Base-by-base conservation (phyloP, 2,113 vertebrate species). In the Labrus mixtus region DNA sequence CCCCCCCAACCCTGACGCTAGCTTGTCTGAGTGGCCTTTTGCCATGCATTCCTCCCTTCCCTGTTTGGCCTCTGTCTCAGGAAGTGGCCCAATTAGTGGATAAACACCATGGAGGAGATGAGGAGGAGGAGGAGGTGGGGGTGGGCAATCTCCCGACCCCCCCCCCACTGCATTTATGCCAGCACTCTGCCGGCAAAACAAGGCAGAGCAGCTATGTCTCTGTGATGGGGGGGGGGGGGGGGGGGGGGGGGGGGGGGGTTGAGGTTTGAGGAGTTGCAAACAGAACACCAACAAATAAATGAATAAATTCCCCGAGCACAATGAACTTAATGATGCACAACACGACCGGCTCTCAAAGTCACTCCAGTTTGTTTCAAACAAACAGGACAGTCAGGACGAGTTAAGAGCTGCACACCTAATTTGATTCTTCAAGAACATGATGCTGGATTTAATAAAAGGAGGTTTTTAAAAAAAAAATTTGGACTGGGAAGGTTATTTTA, bases 41-140 rank as follows among this genome's bases (percentile, higher is more conserved):
- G 94, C 95, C 94, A 91, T 91, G 88, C 92, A 93, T 93, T 95
- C 90, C 91, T 91, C 79, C 58, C 83, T 89, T 86, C 92, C 92
- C 93, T 95, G 93, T 92, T 92, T 94, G 90, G 94, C 94, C 90
- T 93, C 93, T 90, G 87, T 91, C 93, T 95, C 96, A 95, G 96
- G 95, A 96, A 97, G 95, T 95, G 87, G 93, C 87, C 92, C 95
- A 95, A 96, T 96, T 96, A 95, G 91, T 41, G 29, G 70, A 82
- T 96, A 95, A 96, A 95, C 94, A 94, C 83, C 94, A 90, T 94
- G 90, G 88, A 94, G 88, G 94, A 77, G 91, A 79, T 76, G 81
- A 68, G 76, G 88, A 72, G 71, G 84, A 55, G 74, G 46, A 48
- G 46, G 46, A 48, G 46, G 46, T 6, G 11, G 82, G 81, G 78